Conservation (phyloP, 2,888 invertebrate genomes). For the Tetragonula carbonaria region DNA sequence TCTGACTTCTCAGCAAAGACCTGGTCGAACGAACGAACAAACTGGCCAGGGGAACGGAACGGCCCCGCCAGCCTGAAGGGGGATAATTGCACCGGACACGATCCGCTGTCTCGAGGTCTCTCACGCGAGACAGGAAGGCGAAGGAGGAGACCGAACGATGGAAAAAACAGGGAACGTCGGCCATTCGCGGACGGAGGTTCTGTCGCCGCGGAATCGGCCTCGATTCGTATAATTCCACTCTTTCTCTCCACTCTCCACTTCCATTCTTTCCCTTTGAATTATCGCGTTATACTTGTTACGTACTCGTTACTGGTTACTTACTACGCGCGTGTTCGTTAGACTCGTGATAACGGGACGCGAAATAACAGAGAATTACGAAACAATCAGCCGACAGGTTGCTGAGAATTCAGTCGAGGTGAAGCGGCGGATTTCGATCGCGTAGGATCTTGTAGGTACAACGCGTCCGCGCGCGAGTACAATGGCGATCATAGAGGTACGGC, state of each 20-base stretch:
- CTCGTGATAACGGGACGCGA: neutral
- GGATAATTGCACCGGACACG: conserved; percentile 71
- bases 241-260: neutral
- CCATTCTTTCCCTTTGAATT: neutral
- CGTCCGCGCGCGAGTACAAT: conserved; percentile 4
- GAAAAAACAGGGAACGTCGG: conserved; percentile 54
- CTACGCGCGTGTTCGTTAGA: neutral
- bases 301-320: neutral
- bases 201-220: conserved; percentile 31
- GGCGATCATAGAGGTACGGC: conserved; percentile 8
- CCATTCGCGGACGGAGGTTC: conserved; percentile 57
- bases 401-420: neutral
- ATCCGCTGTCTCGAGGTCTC: conserved; percentile 68
- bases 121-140: conserved; percentile 69
- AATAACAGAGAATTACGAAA: conserved; percentile 2
- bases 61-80: conserved; percentile 49
- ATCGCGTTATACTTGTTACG: neutral
- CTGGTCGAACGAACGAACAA: conserved; percentile 26
- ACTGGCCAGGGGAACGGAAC: conserved; percentile 33
- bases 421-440: neutral
- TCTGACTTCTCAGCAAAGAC: conserved; percentile 25
- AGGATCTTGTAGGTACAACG: neutral
- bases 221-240: conserved; percentile 26
- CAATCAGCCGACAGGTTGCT: neutral
- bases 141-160: conserved; percentile 57